Base-by-base conservation (phyloP, 1,140 invertebrate species). In the Spodoptera litura region DNA sequence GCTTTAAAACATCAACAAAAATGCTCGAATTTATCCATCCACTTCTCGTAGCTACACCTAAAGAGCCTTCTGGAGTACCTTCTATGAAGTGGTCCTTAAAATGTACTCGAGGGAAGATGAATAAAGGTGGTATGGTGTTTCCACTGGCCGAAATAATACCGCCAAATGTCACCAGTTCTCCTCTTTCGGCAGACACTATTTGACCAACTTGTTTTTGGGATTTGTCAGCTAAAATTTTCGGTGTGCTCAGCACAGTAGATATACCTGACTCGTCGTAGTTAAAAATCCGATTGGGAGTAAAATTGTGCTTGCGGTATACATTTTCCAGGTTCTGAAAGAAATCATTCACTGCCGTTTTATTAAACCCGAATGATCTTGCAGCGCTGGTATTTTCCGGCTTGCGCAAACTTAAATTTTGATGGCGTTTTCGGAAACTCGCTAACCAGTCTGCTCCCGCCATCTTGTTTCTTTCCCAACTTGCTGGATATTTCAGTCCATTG, bases 11-110 rank as follows among this genome's bases (percentile, higher is more conserved):
- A 0, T 53, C 49, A 0, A 70, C 20, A 55, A 70, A 53, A 2
- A 72, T 56, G 2, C 13, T 38, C 2, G 53, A n/a, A 20, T 80
- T 93, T 89, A 95, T 95, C 94, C 95, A 95, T 2, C 95, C 95
- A 85, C 83, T 91, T 59, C 52, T 82, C 82, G 91, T 88, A 4
- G 93, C 90, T 44, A 82, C 78, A 62, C 91, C 95, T 13, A 89
- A 72, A 56, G 84, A 85, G 72, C 95, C 94, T 72, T 85, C 44
- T 25, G 94, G 93, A n/a, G 88, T 91, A 84, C 89, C 89, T 71
- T 85, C 83, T 20, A 94, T 74, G 51, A 95, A 92, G 51, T 91
- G 83, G 20, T 94, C 86, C 44, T 90, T 88, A 25, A 64, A 88
- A 56, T 88, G 83, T 8, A 88, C 83, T 4, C 89, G 53, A 4